Evolutionary conservation across 2,113 vertebrate genomes (phyloP).

Genomic region (Phalacrocorax pelagicus): DNA sequence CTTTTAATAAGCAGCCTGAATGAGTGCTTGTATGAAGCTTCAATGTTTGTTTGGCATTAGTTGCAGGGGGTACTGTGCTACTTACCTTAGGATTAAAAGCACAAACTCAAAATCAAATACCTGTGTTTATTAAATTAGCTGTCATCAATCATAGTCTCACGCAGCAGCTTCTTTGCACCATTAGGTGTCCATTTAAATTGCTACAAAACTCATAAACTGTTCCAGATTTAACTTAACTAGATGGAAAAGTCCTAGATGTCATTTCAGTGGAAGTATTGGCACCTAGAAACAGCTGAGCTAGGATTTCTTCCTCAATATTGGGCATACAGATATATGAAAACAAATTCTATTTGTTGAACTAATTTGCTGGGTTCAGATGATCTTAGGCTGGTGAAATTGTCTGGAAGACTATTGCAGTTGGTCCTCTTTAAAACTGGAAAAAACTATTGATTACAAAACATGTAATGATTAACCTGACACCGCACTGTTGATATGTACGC

Average conservation of each 20-base stretch:
- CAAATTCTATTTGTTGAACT: background rate
- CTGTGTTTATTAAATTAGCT: background rate
- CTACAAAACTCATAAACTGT: background rate
- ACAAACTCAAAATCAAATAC: background rate
- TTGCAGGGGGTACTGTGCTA: background rate
- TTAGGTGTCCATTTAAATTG: background rate
- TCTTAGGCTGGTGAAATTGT: background rate
- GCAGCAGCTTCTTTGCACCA: background rate
- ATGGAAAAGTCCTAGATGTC: background rate
- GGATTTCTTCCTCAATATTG: background rate
- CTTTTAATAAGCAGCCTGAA: background rate
- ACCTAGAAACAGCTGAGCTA: background rate
- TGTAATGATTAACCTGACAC: conserved; percentile 24
- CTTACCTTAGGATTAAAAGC: background rate
- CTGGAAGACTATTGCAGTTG: background rate
- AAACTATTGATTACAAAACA: conserved; percentile 11
- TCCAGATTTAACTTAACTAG: background rate
- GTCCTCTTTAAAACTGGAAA: background rate
- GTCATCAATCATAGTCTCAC: background rate
- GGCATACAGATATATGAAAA: background rate
- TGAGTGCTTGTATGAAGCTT: background rate
- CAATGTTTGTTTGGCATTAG: background rate
- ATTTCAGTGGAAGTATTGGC: background rate
- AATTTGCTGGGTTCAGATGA: background rate
- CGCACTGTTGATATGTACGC: background rate